Evolutionary conservation across 2,797 vertebrate species (phyloP).

Genomic region (Cossypha niveicapilla): DNA sequence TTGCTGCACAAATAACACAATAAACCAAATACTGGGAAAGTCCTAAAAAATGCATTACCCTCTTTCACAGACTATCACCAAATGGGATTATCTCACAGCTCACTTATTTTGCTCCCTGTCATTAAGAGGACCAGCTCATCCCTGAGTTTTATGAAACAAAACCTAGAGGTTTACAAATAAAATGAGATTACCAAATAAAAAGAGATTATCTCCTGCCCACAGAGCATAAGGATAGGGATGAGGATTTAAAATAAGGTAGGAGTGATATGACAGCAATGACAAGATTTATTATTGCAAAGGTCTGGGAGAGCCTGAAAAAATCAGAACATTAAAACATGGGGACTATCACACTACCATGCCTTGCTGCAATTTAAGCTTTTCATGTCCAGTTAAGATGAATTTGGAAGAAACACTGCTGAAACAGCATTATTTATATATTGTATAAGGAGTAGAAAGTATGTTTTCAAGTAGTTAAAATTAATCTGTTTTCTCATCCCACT

Average conservation of each 20-base stretch:
- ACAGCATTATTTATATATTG: neutral
- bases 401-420: neutral
- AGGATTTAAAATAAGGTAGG: constrained; percentile 13
- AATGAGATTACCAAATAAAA: constrained; percentile 43
- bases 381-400: neutral
- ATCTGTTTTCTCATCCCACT: neutral
- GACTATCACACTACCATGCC: neutral
- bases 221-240: neutral
- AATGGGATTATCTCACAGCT: constrained; percentile 36
- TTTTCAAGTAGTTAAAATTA: neutral
- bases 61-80: neutral
- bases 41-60: neutral
- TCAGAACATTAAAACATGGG: neutral
- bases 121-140: neutral
- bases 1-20: neutral
- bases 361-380: neutral
- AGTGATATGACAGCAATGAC: neutral
- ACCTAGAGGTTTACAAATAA: constrained; percentile 27
- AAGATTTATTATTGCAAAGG: neutral
- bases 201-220: constrained; percentile 2
- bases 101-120: neutral
- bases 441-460: neutral
- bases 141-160: neutral
- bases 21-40: neutral
- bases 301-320: neutral